These are phyloP conservation scores for human (Homo sapiens) DNA, from an alignment of 2,113 vertebrate genomes.

Conservation along the genomic window DNA sequence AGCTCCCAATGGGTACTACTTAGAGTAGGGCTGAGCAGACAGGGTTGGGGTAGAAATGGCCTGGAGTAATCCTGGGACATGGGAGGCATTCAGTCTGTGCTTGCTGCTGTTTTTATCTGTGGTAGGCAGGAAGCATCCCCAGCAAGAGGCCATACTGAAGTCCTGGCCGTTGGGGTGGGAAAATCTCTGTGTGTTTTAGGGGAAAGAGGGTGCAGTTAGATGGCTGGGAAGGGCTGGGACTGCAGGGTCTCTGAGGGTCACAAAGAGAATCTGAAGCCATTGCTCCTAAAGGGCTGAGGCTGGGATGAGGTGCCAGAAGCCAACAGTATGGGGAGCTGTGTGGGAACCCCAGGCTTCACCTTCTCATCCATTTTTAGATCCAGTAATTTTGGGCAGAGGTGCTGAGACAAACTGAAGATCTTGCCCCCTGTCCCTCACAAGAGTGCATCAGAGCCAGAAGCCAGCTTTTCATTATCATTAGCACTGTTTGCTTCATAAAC, in stretches of 20 bases:
- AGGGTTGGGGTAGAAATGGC: no score
- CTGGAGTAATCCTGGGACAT: fast-evolving
- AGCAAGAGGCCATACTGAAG: background rate
- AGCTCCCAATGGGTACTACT: background rate
- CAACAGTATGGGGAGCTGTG: background rate
- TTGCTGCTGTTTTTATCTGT: background rate
- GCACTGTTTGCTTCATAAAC: background rate
- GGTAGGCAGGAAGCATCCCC: background rate
- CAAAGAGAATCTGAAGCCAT: background rate
- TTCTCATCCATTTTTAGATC: background rate
- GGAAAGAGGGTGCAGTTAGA: fast-evolving
- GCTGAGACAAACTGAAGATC: background rate
- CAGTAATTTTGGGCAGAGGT: background rate
- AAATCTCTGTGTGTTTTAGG: no score
- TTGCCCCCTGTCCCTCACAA: background rate
- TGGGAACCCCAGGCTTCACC: no score
- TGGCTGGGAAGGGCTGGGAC: background rate
- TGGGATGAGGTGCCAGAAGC: no score
- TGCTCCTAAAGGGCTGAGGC: background rate
- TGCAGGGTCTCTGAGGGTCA: background rate
- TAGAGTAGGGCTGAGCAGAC: background rate
- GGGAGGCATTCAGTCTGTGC: fast-evolving
- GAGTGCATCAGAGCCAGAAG: background rate
- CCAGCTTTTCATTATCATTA: background rate
- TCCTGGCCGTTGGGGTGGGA: background rate